Conservation (phyloP, 2,888 invertebrate species). For the Drosophila sordidula region DNA sequence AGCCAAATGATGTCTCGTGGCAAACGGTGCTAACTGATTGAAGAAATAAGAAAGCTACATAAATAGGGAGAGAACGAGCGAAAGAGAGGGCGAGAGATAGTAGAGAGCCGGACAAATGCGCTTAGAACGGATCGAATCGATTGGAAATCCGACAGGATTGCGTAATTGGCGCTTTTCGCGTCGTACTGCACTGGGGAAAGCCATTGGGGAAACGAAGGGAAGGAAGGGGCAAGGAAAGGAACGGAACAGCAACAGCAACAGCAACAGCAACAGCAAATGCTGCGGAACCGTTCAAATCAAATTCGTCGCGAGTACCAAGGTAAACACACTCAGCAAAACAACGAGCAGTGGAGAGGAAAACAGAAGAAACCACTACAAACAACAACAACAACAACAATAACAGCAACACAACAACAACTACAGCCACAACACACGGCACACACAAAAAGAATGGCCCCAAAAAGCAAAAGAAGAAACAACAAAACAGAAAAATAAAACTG, state of each 20-base stretch:
- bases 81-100: background rate
- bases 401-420: constrained; percentile 19
- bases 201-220: too few relatives aligned
- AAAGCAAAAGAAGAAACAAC: constrained; percentile 64
- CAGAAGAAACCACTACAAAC: constrained; percentile 29
- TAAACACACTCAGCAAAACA: constrained; percentile 44
- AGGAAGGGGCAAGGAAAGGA: background rate
- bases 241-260: constrained; percentile 15
- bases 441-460: constrained; percentile 66
- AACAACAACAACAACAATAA: constrained; percentile 23
- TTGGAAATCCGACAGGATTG: constrained; percentile 35
- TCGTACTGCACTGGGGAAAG: constrained; percentile 1
- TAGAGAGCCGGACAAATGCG: constrained; percentile 1
- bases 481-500: constrained; percentile 65
- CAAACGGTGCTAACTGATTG: constrained; percentile 44
- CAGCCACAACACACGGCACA: constrained; percentile 26
- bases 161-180: constrained; percentile 26
- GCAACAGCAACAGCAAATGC: constrained; percentile 19
- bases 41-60: constrained; percentile 23
- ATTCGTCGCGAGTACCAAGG: constrained; percentile 55
- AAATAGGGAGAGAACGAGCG: background rate
- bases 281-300: constrained; percentile 51
- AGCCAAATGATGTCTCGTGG: constrained; percentile 52
- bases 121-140: constrained; percentile 41
- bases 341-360: constrained; percentile 25